Evolutionary conservation across 2,888 invertebrate genomes (phyloP), one percentile per base, ranked within the genome.

Genomic region (Amphipyra tragopoginis): DNA sequence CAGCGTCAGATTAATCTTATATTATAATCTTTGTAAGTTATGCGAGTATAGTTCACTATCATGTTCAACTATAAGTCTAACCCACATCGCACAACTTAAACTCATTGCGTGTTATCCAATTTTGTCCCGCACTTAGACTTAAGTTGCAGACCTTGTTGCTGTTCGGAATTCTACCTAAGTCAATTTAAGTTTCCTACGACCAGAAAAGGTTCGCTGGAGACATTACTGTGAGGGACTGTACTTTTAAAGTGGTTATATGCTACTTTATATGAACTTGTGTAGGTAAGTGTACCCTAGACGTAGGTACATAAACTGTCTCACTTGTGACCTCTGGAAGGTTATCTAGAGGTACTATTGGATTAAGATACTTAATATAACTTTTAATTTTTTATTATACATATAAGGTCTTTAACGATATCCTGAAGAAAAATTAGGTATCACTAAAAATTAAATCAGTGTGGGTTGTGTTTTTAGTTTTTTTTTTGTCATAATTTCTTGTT

Each of bases 171-270:
- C 42, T 45, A 11, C 44, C 44, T 72, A 67, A 67, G 67, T 67
- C 73, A 73, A 73, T 76, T 77, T 76, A 77, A 77, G 73, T 72
- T 73, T 72, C 52, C 9, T 50, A 43, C 13, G 21, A 50, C 57
- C 40, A 67, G 62, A 60, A 67, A 72, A 67, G 67, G 56, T 56
- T 57, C 44, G 34, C 21, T 9, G 14, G 53, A 53, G 52, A 56
- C 43, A 44, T 59, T 56, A 56, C 36, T 11, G 26, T 9, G 54
- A 38, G 52, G 33, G n/a, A 43, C 9, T 51, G 44, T 50, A 53
- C 48, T 50, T 47, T 8, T 6, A n/a, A 52, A 21, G 10, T 45
- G 13, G 11, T 13, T 51, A 34, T 15, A 55, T 43, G 8, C 15
- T 33, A 51, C 21, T 67, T 49, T 72, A 47, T 39, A 10, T n/a